Conservation (phyloP, 2,888 invertebrate genomes). For the Darwinula stevensoni region DNA sequence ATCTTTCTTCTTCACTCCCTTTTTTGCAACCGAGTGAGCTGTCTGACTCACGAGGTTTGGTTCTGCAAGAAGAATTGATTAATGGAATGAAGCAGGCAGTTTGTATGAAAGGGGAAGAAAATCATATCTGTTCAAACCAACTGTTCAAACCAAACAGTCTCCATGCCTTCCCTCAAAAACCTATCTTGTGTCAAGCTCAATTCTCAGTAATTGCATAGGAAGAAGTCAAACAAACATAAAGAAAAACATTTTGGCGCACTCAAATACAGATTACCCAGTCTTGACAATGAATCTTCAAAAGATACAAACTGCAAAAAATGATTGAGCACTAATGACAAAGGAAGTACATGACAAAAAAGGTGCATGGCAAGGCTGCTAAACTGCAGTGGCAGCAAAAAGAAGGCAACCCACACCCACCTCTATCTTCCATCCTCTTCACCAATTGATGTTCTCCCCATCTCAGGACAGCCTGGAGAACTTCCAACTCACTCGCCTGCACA, state of each 20-base stretch:
- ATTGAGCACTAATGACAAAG: conserved; percentile 2
- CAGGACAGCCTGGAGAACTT: conserved; percentile 53
- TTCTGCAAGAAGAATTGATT: conserved; percentile 23
- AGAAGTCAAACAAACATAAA: no score
- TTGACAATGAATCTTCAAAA: no score
- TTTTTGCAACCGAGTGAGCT: conserved; percentile 61
- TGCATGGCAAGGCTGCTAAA: no score
- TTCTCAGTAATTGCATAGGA: no score
- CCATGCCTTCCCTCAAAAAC: not conserved
- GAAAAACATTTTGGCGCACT: no score
- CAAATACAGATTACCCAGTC: no score
- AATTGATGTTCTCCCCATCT: conserved; percentile 71
- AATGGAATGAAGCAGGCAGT: no score
- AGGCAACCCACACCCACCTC: conserved; percentile 20
- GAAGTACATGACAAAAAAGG: conserved; percentile 6
- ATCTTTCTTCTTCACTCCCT: conserved; percentile 50
- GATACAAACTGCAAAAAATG: no score
- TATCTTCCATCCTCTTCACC: conserved; percentile 47
- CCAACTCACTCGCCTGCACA: conserved; percentile 52
- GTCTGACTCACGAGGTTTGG: conserved; percentile 71
- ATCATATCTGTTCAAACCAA: not conserved
- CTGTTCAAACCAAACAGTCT: not conserved
- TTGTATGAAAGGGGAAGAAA: conserved; percentile 4
- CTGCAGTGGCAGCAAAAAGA: conserved; percentile 3
- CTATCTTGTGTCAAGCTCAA: no score